Evolutionary conservation across 1,140 invertebrate genomes (phyloP).

Genomic region (Helicoverpa zea): DNA sequence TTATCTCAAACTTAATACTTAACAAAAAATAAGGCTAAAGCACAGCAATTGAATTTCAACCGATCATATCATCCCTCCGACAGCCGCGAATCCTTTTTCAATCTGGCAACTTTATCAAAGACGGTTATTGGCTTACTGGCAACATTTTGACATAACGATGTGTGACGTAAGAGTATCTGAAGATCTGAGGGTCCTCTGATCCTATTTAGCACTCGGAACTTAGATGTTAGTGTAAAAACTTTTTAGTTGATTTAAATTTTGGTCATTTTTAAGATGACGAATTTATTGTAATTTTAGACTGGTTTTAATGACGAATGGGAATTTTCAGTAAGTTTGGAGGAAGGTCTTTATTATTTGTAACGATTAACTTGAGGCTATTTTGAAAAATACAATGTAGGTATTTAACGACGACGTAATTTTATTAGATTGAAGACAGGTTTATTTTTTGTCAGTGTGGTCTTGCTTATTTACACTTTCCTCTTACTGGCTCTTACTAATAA

Average conservation of each 20-base stretch:
- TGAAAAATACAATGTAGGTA: no score
- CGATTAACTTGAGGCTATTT: no score
- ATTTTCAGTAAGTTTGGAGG: not conserved
- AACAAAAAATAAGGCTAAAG: not conserved
- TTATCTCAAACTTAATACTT: not conserved
- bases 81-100: conserved; percentile 25
- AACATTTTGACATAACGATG: conserved; percentile 55
- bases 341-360: not conserved
- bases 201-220: conserved; percentile 18
- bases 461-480: not conserved
- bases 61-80: conserved; percentile 16
- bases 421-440: no score
- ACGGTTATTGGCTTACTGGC: conserved; percentile 25
- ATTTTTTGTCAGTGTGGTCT: no score
- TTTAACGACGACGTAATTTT: no score
- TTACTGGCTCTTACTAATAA: no score
- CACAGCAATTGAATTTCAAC: not conserved
- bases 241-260: not conserved
- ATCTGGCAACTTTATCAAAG: conserved; percentile 34
- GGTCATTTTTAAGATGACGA: not conserved
- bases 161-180: conserved; percentile 66
- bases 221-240: not conserved
- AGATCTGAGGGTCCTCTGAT: conserved; percentile 51
- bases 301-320: not conserved
- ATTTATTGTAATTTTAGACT: not conserved